Conservation (phyloP, 2,113 vertebrate species). For the Oryzias woworae region DNA sequence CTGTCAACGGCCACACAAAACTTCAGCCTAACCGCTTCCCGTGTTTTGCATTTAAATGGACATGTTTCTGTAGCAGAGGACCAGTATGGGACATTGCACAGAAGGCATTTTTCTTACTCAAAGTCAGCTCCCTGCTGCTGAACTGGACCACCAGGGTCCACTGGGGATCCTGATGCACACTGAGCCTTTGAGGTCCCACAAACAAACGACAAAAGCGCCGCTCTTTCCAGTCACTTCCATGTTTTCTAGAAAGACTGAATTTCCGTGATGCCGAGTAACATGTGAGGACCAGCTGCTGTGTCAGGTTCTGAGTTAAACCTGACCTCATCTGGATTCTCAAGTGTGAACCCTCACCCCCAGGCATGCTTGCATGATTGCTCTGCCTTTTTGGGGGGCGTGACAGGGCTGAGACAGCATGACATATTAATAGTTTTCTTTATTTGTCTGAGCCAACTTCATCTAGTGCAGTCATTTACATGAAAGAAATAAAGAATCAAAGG, state of each 20-base stretch:
- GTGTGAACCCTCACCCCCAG: background rate
- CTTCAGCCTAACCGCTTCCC: slow-evolving; percentile 14
- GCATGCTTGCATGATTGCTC: slow-evolving; percentile 5
- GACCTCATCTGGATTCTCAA: slow-evolving; percentile 1
- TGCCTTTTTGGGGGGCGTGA: background rate
- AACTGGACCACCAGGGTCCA: slow-evolving; percentile 28
- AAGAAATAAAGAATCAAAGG: too few relatives aligned
- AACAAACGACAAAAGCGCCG: slow-evolving; percentile 41
- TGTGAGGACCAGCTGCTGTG: slow-evolving; percentile 9
- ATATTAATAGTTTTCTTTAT: background rate
- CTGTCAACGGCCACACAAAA: slow-evolving; percentile 49
- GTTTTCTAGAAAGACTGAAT: slow-evolving; percentile 31
- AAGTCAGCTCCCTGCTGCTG: slow-evolving; percentile 24
- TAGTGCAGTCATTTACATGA: too few relatives aligned
- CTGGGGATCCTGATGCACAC: slow-evolving; percentile 18
- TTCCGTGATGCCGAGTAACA: slow-evolving; percentile 13
- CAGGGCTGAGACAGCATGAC: slow-evolving; percentile 9
- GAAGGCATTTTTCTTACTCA: slow-evolving; percentile 29
- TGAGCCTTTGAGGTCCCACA: slow-evolving; percentile 38
- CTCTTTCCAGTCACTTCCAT: slow-evolving; percentile 9
- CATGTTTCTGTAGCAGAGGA: slow-evolving; percentile 17
- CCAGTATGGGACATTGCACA: slow-evolving; percentile 19
- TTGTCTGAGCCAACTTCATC: too few relatives aligned
- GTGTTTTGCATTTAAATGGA: slow-evolving; percentile 41
- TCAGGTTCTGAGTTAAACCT: slow-evolving; percentile 9